A percentile compares a stretch with the other conserved stretches of the same genome.
Conservation (phyloP, 1,140 invertebrate genomes). For the Bombus picipes region DNA sequence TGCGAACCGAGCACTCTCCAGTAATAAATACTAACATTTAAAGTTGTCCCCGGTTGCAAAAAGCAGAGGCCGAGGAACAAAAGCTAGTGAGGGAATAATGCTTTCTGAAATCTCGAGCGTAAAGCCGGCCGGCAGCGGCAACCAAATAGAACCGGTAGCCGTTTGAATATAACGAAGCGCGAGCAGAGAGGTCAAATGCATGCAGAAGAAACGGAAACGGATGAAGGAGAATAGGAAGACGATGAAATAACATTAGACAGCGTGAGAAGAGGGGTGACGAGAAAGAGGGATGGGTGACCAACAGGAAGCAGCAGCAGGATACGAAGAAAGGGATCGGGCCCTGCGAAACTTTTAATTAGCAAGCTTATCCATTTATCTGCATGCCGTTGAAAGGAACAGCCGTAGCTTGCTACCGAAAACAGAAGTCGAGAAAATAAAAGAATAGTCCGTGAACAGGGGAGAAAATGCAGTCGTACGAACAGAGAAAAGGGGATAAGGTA, state of each 20-base stretch:
- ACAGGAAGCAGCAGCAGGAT: conserved; percentile 17
- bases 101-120: conserved; percentile 21
- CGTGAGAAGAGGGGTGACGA: neutral
- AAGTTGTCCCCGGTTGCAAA: conserved; percentile 11
- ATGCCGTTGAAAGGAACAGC: conserved; percentile 67
- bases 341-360: conserved; percentile 78
- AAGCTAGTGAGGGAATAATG: neutral
- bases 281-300: neutral
- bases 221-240: neutral
- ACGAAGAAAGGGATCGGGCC: neutral
- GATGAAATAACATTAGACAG: conserved; percentile 16
- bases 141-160: neutral
- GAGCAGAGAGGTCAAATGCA: neutral
- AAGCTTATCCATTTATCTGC: conserved; percentile 77
- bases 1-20: conserved; percentile 2
- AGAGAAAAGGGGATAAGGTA: neutral
- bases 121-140: conserved; percentile 7
- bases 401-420: conserved; percentile 37
- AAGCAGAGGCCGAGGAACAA: neutral
- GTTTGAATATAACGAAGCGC: neutral
- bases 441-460: neutral
- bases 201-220: neutral
- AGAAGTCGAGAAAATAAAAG: conserved; percentile 50
- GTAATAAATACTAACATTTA: conserved; percentile 66
- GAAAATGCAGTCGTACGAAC: conserved; percentile 38